These are phyloP conservation scores for Rhingia rostrata DNA, from an alignment of 2,888 invertebrate genomes.

Conservation along the genomic window DNA sequence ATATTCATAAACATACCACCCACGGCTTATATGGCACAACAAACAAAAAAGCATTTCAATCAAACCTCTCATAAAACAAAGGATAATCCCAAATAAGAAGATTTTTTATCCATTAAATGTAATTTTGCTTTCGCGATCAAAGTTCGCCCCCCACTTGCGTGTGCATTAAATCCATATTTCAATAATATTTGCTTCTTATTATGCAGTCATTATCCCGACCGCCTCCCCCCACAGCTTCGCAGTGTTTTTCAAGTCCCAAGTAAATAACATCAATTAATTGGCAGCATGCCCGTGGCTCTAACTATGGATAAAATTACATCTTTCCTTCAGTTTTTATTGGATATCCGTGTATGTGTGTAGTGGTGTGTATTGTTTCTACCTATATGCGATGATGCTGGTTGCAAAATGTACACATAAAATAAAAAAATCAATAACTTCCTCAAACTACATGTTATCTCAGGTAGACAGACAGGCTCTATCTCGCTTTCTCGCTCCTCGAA, in stretches of 20 bases:
- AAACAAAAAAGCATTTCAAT: no score
- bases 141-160: background rate
- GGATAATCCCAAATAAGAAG: no score
- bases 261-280: constrained; percentile 72
- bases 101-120: no score
- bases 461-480: constrained; percentile 71
- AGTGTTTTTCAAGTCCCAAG: constrained; percentile 62
- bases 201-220: constrained; percentile 32
- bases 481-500: constrained; percentile 56
- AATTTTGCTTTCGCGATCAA: no score
- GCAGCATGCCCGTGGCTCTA: constrained; percentile 62
- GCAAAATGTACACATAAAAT: constrained; percentile 64
- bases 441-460: constrained; percentile 71
- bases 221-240: background rate
- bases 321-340: background rate
- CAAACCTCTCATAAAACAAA: no score
- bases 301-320: constrained; percentile 67
- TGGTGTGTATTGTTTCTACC: background rate
- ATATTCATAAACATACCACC: no score
- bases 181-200: constrained; percentile 31
- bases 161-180: constrained; percentile 51
- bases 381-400: constrained; percentile 52
- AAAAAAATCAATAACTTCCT: constrained; percentile 72
- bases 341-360: no score
- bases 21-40: no score